Percentiles rank a stretch among this genome's conserved stretches.
Conservation (phyloP, 2,888 invertebrate genomes). For the Polia nebulosa region DNA sequence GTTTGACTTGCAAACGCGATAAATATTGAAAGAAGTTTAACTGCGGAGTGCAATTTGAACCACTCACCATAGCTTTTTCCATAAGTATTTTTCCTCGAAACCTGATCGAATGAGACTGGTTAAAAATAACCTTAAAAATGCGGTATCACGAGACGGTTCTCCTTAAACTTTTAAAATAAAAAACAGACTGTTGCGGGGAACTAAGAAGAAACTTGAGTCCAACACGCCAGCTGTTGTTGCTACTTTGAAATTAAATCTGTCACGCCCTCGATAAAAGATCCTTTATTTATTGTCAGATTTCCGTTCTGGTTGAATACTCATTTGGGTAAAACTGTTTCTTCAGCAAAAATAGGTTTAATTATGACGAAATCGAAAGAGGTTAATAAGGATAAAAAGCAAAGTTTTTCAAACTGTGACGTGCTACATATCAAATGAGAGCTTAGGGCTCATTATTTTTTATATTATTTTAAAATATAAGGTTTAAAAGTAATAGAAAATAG, state of each 20-base stretch:
- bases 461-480: too few species aligned
- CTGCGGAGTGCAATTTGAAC: too few species aligned
- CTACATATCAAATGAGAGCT: too few species aligned
- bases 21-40: neutral
- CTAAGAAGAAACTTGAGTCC: constrained; percentile 6
- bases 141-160: neutral
- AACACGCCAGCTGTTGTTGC: neutral
- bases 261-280: constrained; percentile 10
- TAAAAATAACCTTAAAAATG: neutral
- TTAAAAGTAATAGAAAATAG: too few species aligned
- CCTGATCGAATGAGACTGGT: neutral
- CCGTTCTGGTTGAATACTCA: neutral
- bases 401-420: too few species aligned
- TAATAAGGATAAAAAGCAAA: too few species aligned
- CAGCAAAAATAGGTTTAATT: neutral
- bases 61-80: neutral
- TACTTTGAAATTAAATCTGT: constrained; percentile 28
- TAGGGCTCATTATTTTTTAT: too few species aligned
- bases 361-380: neutral
- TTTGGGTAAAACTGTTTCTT: neutral
- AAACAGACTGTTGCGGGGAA: neutral
- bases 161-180: constrained; percentile 10
- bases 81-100: neutral
- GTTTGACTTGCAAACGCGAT: too few species aligned
- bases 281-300: constrained; percentile 3